Base-by-base conservation (phyloP, 2,797 vertebrate genomes). In the Phrynocephalus guinanensis region DNA sequence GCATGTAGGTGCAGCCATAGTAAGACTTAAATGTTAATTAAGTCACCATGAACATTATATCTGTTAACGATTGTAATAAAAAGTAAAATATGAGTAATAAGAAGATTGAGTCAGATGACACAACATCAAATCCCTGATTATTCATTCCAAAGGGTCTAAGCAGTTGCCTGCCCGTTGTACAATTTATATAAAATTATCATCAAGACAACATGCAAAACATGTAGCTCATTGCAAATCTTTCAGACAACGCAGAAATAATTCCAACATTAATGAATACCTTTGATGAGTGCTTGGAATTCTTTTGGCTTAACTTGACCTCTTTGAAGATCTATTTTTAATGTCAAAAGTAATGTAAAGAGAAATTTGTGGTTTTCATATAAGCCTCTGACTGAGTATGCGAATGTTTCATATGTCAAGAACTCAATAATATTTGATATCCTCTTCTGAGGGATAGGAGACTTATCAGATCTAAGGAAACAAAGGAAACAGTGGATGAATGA, bases 311-410 rank as follows among this genome's bases (percentile, higher is more conserved):
- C 95, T 0, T 94, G 95, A 9, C 95, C 95, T 78, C 95, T 97
- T 92, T 98, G 97, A 80, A 98, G 90, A 90, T 98, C 97, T 52
- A 98, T 97, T 95, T 98, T 98, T 81, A 98, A 95, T 16, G 97
- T 96, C 95, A 98, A 91, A 67, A 98, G 94, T 8, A 98, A 95
- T 0, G 94, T 97, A 92, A 98, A 98, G 86, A 98, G 97, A 91
- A 98, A 98, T 94, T 97, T 98, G 95, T 98, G 97, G 87, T 96
- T 96, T 95, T 98, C 97, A 7, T 98, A 97, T 1, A 98, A 94
- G 52, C 98, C 97, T 94, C 98, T 95, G 91, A 97, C 96, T 3
- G 97, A 97, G 90, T 98, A 98, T 1, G 86, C 87, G 48, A 97
- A 97, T 76, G 95, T 96, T 93, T 98, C 97, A 6, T 94, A 97